Conservation (phyloP, 2,113 vertebrate genomes). For the Geococcyx californianus region DNA sequence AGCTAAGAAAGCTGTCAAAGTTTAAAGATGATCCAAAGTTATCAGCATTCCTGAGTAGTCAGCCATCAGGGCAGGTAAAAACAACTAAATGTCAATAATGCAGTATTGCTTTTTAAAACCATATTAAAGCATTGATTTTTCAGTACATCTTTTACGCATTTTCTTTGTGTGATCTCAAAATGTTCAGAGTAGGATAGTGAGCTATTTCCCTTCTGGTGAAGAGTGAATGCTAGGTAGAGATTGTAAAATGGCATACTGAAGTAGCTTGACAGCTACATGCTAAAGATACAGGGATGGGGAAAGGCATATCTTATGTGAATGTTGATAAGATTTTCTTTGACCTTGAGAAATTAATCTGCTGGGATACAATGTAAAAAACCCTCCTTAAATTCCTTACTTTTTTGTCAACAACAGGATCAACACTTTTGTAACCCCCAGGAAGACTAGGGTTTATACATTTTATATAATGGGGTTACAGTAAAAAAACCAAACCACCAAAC, state of each 20-base stretch:
- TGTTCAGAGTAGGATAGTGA: neutral
- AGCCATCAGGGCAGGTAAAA: neutral
- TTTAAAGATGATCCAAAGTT: neutral
- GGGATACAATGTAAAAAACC: neutral
- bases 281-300: neutral
- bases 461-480: neutral
- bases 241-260: neutral
- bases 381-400: neutral
- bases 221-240: fast-evolving
- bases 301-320: neutral
- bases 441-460: neutral
- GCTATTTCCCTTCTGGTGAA: neutral
- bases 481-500: neutral
- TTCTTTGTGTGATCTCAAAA: neutral
- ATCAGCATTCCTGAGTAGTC: neutral
- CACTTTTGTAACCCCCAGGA: neutral
- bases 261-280: neutral
- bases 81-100: neutral
- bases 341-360: neutral
- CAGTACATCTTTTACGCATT: neutral
- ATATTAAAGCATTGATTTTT: neutral
- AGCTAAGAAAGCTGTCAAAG: neutral
- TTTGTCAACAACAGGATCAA: neutral
- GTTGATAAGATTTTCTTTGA: neutral
- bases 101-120: neutral